These are phyloP conservation scores for Cavia porcellus DNA, from an alignment of 2,113 vertebrate species.

Conservation along the genomic window DNA sequence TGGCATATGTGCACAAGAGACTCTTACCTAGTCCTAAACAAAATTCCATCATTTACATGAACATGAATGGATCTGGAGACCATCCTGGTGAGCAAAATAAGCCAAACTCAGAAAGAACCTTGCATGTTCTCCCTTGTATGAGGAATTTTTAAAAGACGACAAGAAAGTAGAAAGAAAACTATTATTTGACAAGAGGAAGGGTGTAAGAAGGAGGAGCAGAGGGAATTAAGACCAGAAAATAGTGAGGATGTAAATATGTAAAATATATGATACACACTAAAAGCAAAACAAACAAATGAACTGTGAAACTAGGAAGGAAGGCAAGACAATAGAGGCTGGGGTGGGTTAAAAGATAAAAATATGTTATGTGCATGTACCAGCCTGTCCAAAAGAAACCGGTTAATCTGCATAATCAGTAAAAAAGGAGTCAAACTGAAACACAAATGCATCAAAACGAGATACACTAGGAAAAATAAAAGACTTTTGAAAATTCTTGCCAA, in stretches of 20 bases:
- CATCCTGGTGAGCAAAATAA: background rate
- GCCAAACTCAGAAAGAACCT: background rate
- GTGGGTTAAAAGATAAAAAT: background rate
- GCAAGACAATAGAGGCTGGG: accelerated
- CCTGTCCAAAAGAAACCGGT: background rate
- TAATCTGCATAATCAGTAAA: background rate
- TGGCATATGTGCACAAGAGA: background rate
- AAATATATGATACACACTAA: background rate
- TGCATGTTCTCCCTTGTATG: background rate
- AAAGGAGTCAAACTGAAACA: background rate
- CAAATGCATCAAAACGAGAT: background rate
- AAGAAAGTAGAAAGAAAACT: background rate
- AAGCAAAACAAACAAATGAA: background rate
- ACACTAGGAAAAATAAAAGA: background rate
- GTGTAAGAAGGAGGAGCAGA: background rate
- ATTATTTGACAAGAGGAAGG: background rate
- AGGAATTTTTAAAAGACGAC: background rate
- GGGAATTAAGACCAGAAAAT: background rate
- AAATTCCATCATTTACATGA: background rate
- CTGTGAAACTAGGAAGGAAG: background rate
- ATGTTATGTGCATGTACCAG: background rate
- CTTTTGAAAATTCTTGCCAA: background rate
- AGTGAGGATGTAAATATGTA: background rate
- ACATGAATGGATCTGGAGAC: background rate
- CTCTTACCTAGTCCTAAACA: background rate